Percentiles rank a stretch among this genome's conserved stretches.
Conservation (phyloP, 2,888 invertebrate genomes). For the Hirudinaria manillensis region DNA sequence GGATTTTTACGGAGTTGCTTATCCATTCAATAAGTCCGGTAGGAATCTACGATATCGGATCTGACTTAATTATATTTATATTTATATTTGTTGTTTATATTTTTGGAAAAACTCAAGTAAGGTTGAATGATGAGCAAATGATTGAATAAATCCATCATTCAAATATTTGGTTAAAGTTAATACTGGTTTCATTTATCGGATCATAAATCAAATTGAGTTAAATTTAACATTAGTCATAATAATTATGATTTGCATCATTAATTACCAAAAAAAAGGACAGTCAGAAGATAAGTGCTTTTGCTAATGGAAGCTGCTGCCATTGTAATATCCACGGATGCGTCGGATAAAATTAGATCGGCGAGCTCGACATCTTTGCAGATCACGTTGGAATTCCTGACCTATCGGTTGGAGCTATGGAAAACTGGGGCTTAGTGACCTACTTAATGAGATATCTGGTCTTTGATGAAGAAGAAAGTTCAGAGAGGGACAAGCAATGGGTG, state of each 20-base stretch:
- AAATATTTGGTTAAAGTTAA: too few species aligned
- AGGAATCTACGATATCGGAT: conserved; percentile 3
- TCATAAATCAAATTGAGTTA: too few species aligned
- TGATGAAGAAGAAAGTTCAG: conserved; percentile 45
- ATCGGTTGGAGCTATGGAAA: conserved; percentile 54
- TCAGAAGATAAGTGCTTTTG: too few species aligned
- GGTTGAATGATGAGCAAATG: neutral
- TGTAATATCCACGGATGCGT: too few species aligned
- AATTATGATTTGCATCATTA: too few species aligned
- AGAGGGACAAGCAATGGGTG: conserved; percentile 45
- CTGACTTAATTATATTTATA: too few species aligned
- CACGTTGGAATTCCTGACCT: conserved; percentile 54
- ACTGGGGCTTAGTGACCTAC: conserved; percentile 54
- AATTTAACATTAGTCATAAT: too few species aligned
- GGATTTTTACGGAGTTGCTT: conserved; percentile 53
- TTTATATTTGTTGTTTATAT: neutral
- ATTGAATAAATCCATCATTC: too few species aligned
- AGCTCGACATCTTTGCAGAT: conserved; percentile 42
- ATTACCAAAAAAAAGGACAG: too few species aligned
- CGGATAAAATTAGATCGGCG: too few species aligned
- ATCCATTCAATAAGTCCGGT: conserved; percentile 56
- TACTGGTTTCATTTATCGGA: neutral
- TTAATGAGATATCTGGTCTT: conserved; percentile 49
- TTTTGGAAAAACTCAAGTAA: too few species aligned
- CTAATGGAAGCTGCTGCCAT: too few species aligned